phyloP scores from a whole-genome alignment of 2,113 vertebrate species.

The Tor tambroides region DNA sequence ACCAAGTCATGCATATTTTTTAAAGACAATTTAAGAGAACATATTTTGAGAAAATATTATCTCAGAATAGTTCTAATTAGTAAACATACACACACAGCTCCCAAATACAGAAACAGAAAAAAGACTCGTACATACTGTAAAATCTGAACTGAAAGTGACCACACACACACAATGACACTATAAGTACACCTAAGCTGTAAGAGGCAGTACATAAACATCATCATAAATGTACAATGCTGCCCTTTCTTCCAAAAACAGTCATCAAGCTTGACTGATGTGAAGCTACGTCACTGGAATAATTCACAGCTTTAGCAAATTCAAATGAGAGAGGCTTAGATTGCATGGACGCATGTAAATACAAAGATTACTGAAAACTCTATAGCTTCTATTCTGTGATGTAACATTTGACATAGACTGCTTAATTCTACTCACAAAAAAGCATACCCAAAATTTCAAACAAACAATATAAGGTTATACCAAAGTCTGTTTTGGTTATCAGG shows the following conservation, averaged over 20 bases:
- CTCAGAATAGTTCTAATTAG: neutral
- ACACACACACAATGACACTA: neutral
- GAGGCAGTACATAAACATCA: neutral
- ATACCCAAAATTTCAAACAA: neutral
- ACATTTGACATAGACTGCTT: neutral
- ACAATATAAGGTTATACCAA: neutral
- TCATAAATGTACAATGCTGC: neutral
- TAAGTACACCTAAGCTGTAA: neutral
- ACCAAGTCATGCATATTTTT: neutral
- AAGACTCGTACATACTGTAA: neutral
- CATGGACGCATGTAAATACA: too few species aligned
- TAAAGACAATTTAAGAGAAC: constrained; percentile 3
- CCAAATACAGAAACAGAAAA: neutral
- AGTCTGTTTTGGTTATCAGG: constrained; percentile 28
- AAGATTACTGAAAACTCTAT: neutral
- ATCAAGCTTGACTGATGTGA: neutral
- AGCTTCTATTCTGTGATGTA: neutral
- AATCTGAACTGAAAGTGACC: neutral
- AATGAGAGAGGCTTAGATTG: neutral
- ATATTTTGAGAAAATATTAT: neutral
- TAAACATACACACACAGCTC: neutral
- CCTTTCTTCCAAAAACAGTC: neutral
- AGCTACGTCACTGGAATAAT: neutral
- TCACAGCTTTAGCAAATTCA: constrained; percentile 10
- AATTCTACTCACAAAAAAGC: neutral